Evolutionary conservation across 1,140 invertebrate species (phyloP).

Genomic region (Aphaenogaster floridana): DNA sequence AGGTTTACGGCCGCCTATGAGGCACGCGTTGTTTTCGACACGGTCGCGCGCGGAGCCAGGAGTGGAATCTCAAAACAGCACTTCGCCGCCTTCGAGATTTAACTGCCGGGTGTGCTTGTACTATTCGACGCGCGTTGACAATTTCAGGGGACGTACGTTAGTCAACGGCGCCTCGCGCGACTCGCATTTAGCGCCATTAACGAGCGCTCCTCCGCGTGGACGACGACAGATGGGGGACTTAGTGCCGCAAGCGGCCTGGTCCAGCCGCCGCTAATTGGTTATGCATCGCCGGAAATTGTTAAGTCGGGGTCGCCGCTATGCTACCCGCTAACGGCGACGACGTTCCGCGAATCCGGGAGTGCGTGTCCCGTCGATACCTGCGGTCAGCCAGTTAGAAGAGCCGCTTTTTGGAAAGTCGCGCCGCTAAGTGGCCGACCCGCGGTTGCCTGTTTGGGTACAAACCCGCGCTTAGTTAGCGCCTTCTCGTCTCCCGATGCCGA

Average conservation of each 20-base stretch:
- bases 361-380: constrained; percentile 8
- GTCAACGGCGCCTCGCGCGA: constrained; percentile 25
- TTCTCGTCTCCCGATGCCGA: constrained; percentile 47
- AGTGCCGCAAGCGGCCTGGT: constrained; percentile 21
- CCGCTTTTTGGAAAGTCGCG: constrained; percentile 47
- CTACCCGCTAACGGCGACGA: background rate
- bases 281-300: constrained; percentile 74
- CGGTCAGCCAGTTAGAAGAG: constrained; percentile 33
- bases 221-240: constrained; percentile 63
- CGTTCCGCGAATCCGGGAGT: constrained; percentile 1
- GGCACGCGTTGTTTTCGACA: background rate
- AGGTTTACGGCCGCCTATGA: background rate
- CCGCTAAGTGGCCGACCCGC: constrained; percentile 62
- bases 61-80: constrained; percentile 48
- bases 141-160: constrained; percentile 39
- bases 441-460: constrained; percentile 35
- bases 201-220: constrained; percentile 62
- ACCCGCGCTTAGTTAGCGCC: constrained; percentile 57
- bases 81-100: constrained; percentile 46
- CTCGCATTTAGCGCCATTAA: constrained; percentile 69
- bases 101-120: background rate
- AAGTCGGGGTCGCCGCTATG: constrained; percentile 31
- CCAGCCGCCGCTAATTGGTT: constrained; percentile 71
- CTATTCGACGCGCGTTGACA: constrained; percentile 49
- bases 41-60: no score